Evolutionary conservation across 30 jellyfish, hydroid and myxozoan species (phyloP).

Genomic region (Cassiopea andromeda): DNA sequence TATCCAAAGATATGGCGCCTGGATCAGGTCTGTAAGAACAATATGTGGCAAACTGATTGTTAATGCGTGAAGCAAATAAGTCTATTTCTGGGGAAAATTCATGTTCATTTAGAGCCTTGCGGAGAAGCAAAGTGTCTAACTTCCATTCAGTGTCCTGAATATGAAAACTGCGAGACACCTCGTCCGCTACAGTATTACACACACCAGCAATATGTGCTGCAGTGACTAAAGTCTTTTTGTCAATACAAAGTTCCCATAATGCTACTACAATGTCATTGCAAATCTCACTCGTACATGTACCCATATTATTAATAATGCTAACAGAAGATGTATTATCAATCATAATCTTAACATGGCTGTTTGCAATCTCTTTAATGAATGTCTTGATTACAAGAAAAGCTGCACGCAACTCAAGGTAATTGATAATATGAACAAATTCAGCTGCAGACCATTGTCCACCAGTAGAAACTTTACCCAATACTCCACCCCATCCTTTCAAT

Average conservation of each 20-base stretch:
- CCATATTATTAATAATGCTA: too few relatives aligned
- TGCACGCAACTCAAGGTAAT: slow-evolving; percentile 31
- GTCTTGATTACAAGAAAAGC: neutral
- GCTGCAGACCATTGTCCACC: slow-evolving; percentile 28
- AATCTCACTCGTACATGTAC: too few relatives aligned
- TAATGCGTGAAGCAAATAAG: neutral
- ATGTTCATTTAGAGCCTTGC: neutral
- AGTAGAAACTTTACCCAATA: neutral
- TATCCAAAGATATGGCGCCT: neutral
- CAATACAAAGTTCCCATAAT: slow-evolving; percentile 41
- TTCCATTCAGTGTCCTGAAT: slow-evolving; percentile 41
- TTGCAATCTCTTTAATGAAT: too few relatives aligned
- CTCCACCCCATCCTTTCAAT: slow-evolving; percentile 43
- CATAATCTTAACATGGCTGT: too few relatives aligned
- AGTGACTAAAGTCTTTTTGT: slow-evolving; percentile 7
- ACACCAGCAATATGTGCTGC: slow-evolving; percentile 58
- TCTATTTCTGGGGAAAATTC: neutral
- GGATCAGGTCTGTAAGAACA: neutral
- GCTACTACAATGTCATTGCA: neutral
- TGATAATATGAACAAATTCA: slow-evolving; percentile 35
- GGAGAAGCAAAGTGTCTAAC: slow-evolving; percentile 9
- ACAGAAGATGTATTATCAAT: too few relatives aligned
- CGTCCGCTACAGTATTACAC: slow-evolving; percentile 34
- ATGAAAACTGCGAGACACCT: slow-evolving; percentile 19
- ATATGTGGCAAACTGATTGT: neutral